Evolutionary conservation across 2,113 vertebrate genomes (phyloP).

Genomic region (Polypterus senegalus): DNA sequence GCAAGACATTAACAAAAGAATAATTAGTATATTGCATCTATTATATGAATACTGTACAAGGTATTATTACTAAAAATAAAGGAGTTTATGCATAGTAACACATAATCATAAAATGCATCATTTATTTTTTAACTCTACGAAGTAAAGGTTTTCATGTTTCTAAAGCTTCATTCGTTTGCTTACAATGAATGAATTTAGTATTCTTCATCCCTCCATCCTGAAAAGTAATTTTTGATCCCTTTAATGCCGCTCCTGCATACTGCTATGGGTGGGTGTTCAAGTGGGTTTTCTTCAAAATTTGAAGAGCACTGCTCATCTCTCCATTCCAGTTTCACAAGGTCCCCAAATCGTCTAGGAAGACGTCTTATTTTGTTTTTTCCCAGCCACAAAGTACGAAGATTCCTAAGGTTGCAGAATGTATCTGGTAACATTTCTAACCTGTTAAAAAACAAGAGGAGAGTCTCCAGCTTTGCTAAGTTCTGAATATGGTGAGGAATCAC

Average conservation of each 20-base stretch:
- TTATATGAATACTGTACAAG: too few relatives aligned
- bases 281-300: slow-evolving; percentile 37
- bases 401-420: slow-evolving; percentile 27
- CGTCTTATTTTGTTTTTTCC: slow-evolving; percentile 23
- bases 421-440: slow-evolving; percentile 18
- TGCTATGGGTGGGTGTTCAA: slow-evolving; percentile 27
- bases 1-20: too few relatives aligned
- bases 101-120: too few relatives aligned
- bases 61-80: too few relatives aligned
- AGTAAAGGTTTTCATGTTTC: too few relatives aligned
- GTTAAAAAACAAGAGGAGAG: slow-evolving; percentile 28
- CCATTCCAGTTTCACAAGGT: slow-evolving; percentile 33
- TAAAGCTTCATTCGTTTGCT: too few relatives aligned
- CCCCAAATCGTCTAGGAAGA: slow-evolving; percentile 31
- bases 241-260: slow-evolving; percentile 30
- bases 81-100: too few relatives aligned
- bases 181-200: too few relatives aligned
- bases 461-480: slow-evolving; percentile 30
- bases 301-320: slow-evolving; percentile 24
- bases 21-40: too few relatives aligned
- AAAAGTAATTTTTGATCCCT: slow-evolving; percentile 34
- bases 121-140: too few relatives aligned
- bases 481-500: slow-evolving; percentile 21
- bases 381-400: slow-evolving; percentile 26
- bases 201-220: neutral